phyloP scores from a whole-genome alignment of 2,888 invertebrate genomes.

The Baccha elongata region DNA sequence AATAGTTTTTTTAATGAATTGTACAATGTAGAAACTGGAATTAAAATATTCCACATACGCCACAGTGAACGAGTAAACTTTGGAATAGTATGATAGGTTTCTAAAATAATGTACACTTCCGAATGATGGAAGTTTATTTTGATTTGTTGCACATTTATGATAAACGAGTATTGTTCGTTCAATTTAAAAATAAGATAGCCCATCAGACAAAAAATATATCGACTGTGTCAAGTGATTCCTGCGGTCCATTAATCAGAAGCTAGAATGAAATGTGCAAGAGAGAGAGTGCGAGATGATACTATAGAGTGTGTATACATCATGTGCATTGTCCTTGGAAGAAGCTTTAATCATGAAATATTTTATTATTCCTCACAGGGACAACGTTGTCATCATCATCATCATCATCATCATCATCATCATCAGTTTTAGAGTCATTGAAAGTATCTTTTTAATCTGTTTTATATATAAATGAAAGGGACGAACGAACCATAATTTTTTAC shows the following conservation, averaged over 20 bases:
- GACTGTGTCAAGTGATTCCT: slow-evolving; percentile 16
- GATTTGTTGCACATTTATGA: slow-evolving; percentile 33
- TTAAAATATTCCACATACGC: slow-evolving; percentile 52
- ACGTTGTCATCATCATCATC: slow-evolving; percentile 49
- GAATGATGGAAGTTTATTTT: background rate
- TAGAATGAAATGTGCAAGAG: slow-evolving; percentile 3
- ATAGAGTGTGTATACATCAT: background rate
- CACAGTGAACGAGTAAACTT: slow-evolving; percentile 40
- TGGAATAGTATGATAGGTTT: slow-evolving; percentile 24
- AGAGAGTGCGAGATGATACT: background rate
- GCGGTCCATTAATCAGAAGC: slow-evolving; percentile 32
- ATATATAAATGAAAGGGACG: background rate
- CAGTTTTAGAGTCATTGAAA: slow-evolving; percentile 32
- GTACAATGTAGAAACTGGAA: slow-evolving; percentile 31
- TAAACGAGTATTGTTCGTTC: background rate
- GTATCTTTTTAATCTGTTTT: slow-evolving; percentile 1
- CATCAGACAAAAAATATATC: slow-evolving; percentile 3
- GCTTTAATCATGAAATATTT: slow-evolving; percentile 28
- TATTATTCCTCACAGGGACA: slow-evolving; percentile 26
- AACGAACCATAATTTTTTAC: background rate
- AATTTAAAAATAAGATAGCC: slow-evolving; percentile 13
- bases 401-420: slow-evolving; percentile 46
- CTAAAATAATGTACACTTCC: slow-evolving; percentile 8
- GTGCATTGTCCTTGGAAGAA: slow-evolving; percentile 46
- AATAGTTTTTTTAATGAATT: slow-evolving; percentile 45